These are phyloP conservation scores for Cyanistes caeruleus DNA, from an alignment of 2,113 vertebrate genomes.

Conservation along the genomic window DNA sequence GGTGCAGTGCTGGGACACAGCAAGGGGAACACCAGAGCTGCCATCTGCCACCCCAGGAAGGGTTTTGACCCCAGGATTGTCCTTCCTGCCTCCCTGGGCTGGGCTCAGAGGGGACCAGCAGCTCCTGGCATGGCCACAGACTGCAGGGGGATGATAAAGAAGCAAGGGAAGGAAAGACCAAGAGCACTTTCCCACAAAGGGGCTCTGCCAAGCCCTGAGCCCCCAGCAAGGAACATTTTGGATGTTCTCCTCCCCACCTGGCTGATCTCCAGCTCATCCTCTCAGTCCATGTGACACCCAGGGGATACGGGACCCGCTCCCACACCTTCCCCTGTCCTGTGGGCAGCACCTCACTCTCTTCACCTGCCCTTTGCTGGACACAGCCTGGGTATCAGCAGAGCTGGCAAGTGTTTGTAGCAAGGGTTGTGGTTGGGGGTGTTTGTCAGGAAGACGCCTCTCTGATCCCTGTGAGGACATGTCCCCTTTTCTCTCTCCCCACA, in stretches of 20 bases:
- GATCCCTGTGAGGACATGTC: not conserved
- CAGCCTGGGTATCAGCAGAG: not conserved
- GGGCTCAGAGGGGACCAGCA: not conserved
- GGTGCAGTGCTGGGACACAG: not conserved
- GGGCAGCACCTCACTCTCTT: not conserved
- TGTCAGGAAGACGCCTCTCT: not conserved
- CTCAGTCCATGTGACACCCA: fast-evolving
- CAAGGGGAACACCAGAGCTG: not conserved
- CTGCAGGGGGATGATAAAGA: not conserved
- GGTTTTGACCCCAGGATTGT: not conserved
- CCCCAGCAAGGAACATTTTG: not conserved
- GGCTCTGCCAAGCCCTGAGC: not conserved
- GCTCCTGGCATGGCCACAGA: not conserved
- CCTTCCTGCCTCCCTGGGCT: not conserved
- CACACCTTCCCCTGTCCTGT: not conserved
- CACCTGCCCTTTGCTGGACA: not conserved
- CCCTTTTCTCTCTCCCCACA: not conserved
- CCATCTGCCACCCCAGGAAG: not conserved
- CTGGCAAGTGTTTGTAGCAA: not conserved
- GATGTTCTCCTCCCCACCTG: not conserved
- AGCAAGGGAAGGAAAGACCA: not conserved
- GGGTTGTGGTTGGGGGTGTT: not conserved
- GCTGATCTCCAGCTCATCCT: not conserved
- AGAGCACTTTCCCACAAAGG: not conserved
- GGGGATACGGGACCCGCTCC: no score